phyloP scores from a whole-genome alignment of 2,797 vertebrate genomes.

The Lithobates sylvaticus region DNA sequence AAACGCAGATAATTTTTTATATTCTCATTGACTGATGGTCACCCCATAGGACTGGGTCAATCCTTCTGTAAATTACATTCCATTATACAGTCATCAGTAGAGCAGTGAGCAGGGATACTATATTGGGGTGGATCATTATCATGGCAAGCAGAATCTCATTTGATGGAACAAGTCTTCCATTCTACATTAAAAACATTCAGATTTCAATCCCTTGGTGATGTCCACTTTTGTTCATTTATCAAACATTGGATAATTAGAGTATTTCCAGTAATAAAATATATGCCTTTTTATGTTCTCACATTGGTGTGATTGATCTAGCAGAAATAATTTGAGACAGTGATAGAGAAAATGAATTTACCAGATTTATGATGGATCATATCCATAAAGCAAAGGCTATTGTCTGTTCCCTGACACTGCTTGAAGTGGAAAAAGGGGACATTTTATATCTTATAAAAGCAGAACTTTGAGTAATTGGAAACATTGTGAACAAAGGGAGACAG shows the following conservation, averaged over 20 bases:
- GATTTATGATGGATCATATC: slow-evolving; percentile 26
- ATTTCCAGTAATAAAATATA: slow-evolving; percentile 39
- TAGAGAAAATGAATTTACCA: slow-evolving; percentile 17
- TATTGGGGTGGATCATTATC: slow-evolving; percentile 19
- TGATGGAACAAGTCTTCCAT: not conserved
- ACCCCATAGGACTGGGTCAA: slow-evolving; percentile 6
- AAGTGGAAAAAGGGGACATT: not conserved
- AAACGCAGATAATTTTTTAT: not conserved
- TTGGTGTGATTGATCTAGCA: slow-evolving; percentile 15
- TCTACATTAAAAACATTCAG: slow-evolving; percentile 1
- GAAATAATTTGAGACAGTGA: slow-evolving; percentile 28
- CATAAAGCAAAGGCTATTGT: slow-evolving; percentile 31
- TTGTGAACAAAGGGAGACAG: not conserved
- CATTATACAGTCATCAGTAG: slow-evolving; percentile 26
- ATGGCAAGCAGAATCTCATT: not conserved
- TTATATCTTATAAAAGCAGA: not conserved
- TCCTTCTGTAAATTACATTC: slow-evolving; percentile 23
- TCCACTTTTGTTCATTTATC: slow-evolving; percentile 13
- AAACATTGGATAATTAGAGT: slow-evolving; percentile 23
- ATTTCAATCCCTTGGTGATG: slow-evolving; percentile 30
- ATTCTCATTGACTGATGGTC: slow-evolving; percentile 10
- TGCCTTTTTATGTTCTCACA: slow-evolving; percentile 1
- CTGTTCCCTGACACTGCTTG: not conserved
- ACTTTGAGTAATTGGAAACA: not conserved
- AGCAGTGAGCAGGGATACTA: slow-evolving; percentile 26